These are phyloP conservation scores for Pentamera pediparva DNA, from an alignment of 53 echinoderm and acorn worm genomes.

Conservation along the genomic window DNA sequence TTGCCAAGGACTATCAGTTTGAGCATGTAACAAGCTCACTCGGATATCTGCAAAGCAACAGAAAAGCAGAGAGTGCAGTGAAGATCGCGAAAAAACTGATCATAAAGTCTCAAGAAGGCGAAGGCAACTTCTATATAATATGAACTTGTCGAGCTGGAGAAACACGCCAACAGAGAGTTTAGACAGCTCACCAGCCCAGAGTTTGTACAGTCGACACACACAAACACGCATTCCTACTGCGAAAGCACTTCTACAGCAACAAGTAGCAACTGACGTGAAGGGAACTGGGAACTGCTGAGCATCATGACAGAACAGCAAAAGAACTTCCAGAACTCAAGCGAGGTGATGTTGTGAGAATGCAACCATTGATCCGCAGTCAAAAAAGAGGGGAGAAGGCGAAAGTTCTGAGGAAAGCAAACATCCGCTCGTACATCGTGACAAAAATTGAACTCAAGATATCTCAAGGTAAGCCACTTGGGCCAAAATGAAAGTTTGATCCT, in stretches of 20 bases:
- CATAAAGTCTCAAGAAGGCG: conserved; percentile 31
- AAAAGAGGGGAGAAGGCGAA: conserved; percentile 7
- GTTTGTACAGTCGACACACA: conserved; percentile 30
- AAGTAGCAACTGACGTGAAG: conserved; percentile 10
- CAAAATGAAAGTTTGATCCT: no score
- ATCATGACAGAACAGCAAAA: conserved; percentile 34
- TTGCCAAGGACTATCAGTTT: conserved; percentile 34
- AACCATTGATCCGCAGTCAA: neutral
- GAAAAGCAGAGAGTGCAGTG: conserved; percentile 42
- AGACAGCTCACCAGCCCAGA: conserved; percentile 57
- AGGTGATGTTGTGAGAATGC: conserved; percentile 5
- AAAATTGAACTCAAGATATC: neutral
- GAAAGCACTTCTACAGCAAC: conserved; percentile 45
- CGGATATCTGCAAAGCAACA: conserved; percentile 51
- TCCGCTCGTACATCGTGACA: conserved; percentile 45
- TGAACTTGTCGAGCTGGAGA: conserved; percentile 30
- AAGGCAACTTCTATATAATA: conserved; percentile 29
- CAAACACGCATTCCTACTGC: conserved; percentile 35
- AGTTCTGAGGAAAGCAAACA: conserved; percentile 18
- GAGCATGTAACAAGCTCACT: conserved; percentile 33
- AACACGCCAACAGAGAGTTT: conserved; percentile 34
- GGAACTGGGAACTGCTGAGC: neutral
- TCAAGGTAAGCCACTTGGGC: no score
- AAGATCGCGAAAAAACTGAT: conserved; percentile 32
- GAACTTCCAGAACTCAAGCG: conserved; percentile 5